Evolutionary conservation across 2,113 vertebrate genomes (phyloP), one percentile per base, ranked within the genome.

Genomic region (Nipponia nippon): DNA sequence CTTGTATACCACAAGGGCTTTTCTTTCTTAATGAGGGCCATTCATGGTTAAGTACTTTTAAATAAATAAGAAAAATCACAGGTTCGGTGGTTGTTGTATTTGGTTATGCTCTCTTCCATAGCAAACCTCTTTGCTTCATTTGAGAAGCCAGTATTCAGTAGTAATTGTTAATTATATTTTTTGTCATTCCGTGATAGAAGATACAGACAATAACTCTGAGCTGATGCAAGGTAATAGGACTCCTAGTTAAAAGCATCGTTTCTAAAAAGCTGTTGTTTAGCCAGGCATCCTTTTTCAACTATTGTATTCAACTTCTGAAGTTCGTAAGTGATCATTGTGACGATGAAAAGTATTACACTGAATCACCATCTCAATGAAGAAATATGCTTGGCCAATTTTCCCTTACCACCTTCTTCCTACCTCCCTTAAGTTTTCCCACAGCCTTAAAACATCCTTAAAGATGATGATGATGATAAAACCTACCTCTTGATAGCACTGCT

Each of bases 31-130:
- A 75, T 5, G 16, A 87, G 65, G 86, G 76, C 94, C 38, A 2
- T 96, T 90, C 59, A 23, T 79, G 93, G 81, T 86, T 94, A 96
- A 96, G 77, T 89, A 90, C 88, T 97, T 96, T 61, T 27, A 96
- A 94, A 95, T 96, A 97, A 94, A 82, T 77, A 77, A 73, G 52
- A 46, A 55, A 87, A 86, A 90, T 71, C 58, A 30, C 44, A 65
- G 83, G 44, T 81, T 90, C 23, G 47, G 30, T 61, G 15, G 91
- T 4, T 7, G 65, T 71, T 92, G 34, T 95, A 65, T 87, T 94
- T 95, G 86, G 34, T 94, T 87, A 30, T 58, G 87, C 72, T 89
- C 8, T 94, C 85, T 95, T 95, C 86, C 92, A 65, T 56, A 93
- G 83, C 83, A 93, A 93, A 76, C 84, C 79, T 85, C 58, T 94